These are phyloP conservation scores for Acinonyx jubatus DNA, from an alignment of 2,113 vertebrate species.

Conservation along the genomic window DNA sequence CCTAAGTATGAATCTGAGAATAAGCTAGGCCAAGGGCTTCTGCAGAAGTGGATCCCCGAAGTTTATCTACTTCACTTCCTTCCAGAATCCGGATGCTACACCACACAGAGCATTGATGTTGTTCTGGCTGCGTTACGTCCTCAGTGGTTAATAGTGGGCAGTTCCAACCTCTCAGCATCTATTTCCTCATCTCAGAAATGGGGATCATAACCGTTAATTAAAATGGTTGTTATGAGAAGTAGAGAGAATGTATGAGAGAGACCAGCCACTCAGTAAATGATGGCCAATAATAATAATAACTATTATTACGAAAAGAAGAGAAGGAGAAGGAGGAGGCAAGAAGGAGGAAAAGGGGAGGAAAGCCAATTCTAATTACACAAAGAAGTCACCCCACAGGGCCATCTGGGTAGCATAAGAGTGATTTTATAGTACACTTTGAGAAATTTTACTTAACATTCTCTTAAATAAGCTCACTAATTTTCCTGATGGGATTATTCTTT, in stretches of 20 bases:
- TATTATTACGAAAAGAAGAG: neutral
- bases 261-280: neutral
- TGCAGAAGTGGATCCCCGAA: neutral
- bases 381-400: slow-evolving; percentile 21
- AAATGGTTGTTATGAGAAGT: neutral
- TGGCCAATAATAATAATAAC: neutral
- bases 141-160: neutral
- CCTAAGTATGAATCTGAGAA: neutral
- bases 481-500: slow-evolving; percentile 45
- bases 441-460: slow-evolving; percentile 27
- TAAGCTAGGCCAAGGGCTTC: neutral
- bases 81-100: neutral
- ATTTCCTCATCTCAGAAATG: neutral
- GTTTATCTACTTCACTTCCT: neutral
- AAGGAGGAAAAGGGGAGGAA: neutral
- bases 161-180: neutral
- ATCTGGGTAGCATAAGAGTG: slow-evolving; percentile 8
- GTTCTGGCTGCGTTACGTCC: too few species aligned
- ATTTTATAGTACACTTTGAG: slow-evolving; percentile 38
- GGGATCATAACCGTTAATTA: neutral
- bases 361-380: neutral
- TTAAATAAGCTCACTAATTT: slow-evolving; percentile 35
- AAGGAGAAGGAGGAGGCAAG: neutral
- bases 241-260: neutral
- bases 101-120: rapidly evolving